Conservation (phyloP, 1,140 invertebrate species). For the Goniozus legneri region DNA sequence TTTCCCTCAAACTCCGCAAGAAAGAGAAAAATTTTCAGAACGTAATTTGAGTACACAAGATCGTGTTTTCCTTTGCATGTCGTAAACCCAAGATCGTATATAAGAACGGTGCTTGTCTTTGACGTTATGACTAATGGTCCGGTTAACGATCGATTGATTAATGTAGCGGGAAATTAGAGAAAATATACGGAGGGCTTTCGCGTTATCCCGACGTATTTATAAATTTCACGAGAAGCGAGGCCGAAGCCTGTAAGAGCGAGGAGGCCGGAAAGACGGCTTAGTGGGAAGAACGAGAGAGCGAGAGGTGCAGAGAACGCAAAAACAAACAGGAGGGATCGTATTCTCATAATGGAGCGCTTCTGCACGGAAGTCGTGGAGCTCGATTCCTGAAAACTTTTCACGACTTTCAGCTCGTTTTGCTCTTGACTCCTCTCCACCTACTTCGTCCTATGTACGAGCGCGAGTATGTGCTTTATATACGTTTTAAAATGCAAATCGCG, state of each 20-base stretch:
- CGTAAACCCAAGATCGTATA: no score
- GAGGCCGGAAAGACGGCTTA: not conserved
- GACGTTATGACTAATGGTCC: slow-evolving; percentile 35
- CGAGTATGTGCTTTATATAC: no score
- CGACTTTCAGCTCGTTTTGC: no score
- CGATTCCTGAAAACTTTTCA: slow-evolving; percentile 24
- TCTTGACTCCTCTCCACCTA: no score
- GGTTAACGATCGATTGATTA: slow-evolving; percentile 37
- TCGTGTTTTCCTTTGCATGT: no score
- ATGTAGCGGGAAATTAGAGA: slow-evolving; percentile 26
- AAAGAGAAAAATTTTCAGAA: no score
- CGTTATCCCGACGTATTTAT: slow-evolving; percentile 17
- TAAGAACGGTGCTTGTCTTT: slow-evolving; percentile 23
- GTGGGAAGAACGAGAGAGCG: not conserved
- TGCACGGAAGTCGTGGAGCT: slow-evolving; percentile 25
- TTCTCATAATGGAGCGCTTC: slow-evolving; percentile 24
- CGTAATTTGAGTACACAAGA: no score
- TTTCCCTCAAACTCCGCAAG: no score
- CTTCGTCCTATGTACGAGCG: no score
- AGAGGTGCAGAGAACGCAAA: slow-evolving; percentile 14
- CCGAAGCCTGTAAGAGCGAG: no score
- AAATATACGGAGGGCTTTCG: slow-evolving; percentile 11
- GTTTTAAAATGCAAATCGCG: no score
- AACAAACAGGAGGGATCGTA: slow-evolving; percentile 22
- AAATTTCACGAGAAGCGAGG: slow-evolving; percentile 8